Evolutionary conservation across 2,888 invertebrate species (phyloP).

Genomic region (Aleiodes alternator): DNA sequence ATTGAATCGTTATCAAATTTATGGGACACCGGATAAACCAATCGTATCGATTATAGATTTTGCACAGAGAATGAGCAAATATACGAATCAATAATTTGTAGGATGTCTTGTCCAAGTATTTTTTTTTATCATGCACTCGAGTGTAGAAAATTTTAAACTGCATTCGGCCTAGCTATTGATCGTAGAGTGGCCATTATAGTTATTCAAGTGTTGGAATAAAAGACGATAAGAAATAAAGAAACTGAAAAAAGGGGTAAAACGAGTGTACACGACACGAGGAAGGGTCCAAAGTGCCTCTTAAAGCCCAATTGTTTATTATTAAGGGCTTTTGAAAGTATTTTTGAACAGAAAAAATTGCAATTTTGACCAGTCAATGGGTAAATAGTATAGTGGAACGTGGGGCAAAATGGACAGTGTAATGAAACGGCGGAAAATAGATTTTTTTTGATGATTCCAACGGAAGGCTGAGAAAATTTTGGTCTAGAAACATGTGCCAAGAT

Average conservation of each 20-base stretch:
- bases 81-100: too few species aligned
- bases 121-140: neutral
- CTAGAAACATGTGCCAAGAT: too few species aligned
- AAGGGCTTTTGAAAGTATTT: too few species aligned
- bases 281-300: neutral
- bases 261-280: neutral
- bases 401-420: too few species aligned
- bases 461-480: too few species aligned
- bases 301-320: constrained; percentile 15
- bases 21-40: neutral
- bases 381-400: too few species aligned
- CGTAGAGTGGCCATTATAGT: neutral
- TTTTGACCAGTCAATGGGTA: too few species aligned
- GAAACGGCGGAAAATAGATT: too few species aligned
- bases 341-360: too few species aligned
- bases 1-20: constrained; percentile 18
- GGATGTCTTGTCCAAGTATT: too few species aligned
- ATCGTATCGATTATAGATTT: constrained; percentile 21
- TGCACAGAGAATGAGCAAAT: too few species aligned
- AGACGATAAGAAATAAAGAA: constrained; percentile 7
- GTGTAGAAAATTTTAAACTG: neutral
- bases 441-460: too few species aligned
- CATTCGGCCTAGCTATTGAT: neutral
- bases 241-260: constrained; percentile 5
- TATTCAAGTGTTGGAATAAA: neutral